Evolutionary conservation across 2,888 invertebrate species (phyloP).

Genomic region (Heteropelma amictum): DNA sequence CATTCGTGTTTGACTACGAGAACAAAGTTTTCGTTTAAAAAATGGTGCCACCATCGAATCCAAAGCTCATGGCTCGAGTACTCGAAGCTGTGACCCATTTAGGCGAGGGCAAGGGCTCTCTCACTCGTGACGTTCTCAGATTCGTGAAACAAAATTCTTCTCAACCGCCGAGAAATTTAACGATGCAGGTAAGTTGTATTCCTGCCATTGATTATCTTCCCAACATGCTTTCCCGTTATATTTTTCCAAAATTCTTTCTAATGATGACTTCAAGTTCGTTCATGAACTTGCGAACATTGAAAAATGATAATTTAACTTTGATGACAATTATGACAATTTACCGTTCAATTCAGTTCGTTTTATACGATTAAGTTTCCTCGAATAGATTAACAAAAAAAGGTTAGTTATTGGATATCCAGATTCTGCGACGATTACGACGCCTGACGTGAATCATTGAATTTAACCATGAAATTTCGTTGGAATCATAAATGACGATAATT

Average conservation of each 20-base stretch:
- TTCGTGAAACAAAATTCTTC: conserved; percentile 61
- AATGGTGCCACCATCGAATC: conserved; percentile 67
- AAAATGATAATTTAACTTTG: too few species aligned
- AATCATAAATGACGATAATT: background rate
- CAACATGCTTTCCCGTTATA: background rate
- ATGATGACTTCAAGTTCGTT: too few species aligned
- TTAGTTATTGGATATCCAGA: too few species aligned
- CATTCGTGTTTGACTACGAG: background rate
- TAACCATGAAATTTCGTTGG: too few species aligned
- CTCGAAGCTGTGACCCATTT: conserved; percentile 66
- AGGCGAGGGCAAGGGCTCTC: conserved; percentile 64
- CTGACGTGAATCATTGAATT: too few species aligned
- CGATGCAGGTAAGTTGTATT: conserved; percentile 64
- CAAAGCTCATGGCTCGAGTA: conserved; percentile 66
- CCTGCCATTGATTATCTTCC: background rate
- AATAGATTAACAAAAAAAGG: too few species aligned
- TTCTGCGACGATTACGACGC: background rate
- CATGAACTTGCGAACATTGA: too few species aligned
- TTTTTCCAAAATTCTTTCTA: background rate
- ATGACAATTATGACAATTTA: too few species aligned
- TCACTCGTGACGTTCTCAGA: conserved; percentile 64
- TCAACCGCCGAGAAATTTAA: conserved; percentile 60
- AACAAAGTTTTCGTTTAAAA: background rate
- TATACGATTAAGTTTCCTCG: too few species aligned
- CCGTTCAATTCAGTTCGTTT: too few species aligned